Evolutionary conservation across 2,888 invertebrate species (phyloP), one percentile per base, ranked within the genome.

Genomic region (Luperina nickerlii): DNA sequence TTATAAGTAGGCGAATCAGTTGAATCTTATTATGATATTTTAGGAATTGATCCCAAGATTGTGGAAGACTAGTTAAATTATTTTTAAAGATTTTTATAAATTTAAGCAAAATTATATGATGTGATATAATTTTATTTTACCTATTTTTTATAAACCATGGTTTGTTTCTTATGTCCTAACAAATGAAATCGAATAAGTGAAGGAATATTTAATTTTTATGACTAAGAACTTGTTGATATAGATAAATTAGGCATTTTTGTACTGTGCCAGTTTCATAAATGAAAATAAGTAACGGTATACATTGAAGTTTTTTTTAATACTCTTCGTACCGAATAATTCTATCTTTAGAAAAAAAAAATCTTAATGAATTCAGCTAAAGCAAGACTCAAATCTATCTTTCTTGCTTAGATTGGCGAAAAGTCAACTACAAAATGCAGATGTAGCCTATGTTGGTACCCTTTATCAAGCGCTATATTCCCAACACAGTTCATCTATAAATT

Each of bases 1-100:
- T 67, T 70, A 71, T 88, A 88, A 81, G 81, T 88, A 88, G 81
- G 76, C 54, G 38, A 78, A 85, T 74, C 8, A 76, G 81, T 81
- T 78, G 51, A 85, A 78, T 81, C 69, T 80, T 69, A 63, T 63
- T 63, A 69, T n/a, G 20, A 13, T 85, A 71, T 45, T 83, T 77
- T 69, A 76, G 72, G 71, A 75, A 75, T 83, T 79, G 66, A 72
- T 76, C 54, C 80, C 42, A 74, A 60, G 48, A 60, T 63, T 63
- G 38, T 63, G 66, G 54, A 76, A 69, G 38, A 72, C 51, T 76
- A 75, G 63, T 72, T 51, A 63, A 76, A 67, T 85, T 79, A 42
- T 83, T 77, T 82, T 51, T 18, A 38, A 70, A 24, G 8, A 18
- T 74, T 5, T 60, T 74, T 62, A 76, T 62, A 54, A 1, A 24